phyloP scores from a whole-genome alignment of 2,888 invertebrate genomes.

The Gymnocheta viridis region DNA sequence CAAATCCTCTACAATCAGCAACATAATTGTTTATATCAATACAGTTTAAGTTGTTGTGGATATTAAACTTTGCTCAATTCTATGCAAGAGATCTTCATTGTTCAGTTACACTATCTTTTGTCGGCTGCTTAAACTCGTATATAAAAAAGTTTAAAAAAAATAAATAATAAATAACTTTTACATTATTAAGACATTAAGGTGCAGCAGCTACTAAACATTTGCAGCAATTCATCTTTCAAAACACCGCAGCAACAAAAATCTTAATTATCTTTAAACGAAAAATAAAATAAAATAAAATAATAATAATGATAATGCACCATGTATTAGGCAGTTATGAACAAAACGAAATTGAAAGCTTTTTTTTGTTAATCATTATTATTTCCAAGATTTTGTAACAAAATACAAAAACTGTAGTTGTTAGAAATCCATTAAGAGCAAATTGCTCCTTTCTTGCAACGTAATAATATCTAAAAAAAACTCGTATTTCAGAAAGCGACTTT shows the following conservation, averaged over 20 bases:
- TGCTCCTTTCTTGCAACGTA: no score
- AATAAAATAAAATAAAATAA: slow-evolving; percentile 1
- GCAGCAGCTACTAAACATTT: slow-evolving; percentile 51
- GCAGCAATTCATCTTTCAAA: slow-evolving; percentile 27
- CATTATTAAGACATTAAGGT: slow-evolving; percentile 61
- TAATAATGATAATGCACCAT: not conserved
- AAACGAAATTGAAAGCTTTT: slow-evolving; percentile 53
- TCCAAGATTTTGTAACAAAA: slow-evolving; percentile 33
- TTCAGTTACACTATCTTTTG: not conserved
- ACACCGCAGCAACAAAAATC: not conserved
- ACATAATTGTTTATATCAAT: no score
- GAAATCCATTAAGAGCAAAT: slow-evolving; percentile 3
- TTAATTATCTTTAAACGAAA: slow-evolving; percentile 47
- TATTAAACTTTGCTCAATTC: not conserved
- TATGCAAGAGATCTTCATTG: not conserved
- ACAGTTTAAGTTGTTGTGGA: not conserved
- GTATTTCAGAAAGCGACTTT: no score
- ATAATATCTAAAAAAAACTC: no score
- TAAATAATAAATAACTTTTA: slow-evolving; percentile 13
- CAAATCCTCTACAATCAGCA: no score
- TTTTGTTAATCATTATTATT: slow-evolving; percentile 26
- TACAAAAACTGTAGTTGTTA: not conserved
- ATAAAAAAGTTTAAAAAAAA: not conserved
- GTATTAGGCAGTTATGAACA: slow-evolving; percentile 12
- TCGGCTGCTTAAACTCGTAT: not conserved